phyloP scores from a whole-genome alignment of 2,797 vertebrate genomes.

The Smutsia temminckii region DNA sequence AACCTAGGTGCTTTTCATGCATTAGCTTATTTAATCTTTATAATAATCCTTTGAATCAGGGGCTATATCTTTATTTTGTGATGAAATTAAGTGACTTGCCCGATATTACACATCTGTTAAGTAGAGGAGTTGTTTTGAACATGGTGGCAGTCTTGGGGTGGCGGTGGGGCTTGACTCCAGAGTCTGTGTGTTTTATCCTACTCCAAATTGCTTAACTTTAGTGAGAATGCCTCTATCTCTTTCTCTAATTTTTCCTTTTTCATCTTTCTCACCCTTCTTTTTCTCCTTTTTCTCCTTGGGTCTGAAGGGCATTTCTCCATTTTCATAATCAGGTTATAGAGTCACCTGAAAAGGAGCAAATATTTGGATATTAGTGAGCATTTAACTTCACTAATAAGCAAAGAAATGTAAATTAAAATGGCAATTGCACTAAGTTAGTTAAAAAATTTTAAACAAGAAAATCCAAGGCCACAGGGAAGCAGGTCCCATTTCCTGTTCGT shows the following conservation, averaged over 20 bases:
- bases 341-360: background rate
- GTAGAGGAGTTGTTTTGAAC: background rate
- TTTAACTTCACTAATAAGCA: background rate
- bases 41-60: background rate
- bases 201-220: background rate
- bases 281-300: background rate
- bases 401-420: constrained; percentile 20
- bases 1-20: constrained; percentile 7
- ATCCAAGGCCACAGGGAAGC: background rate
- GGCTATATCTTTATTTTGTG: background rate
- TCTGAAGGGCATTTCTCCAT: background rate
- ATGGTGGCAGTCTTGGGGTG: background rate
- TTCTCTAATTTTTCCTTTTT: background rate
- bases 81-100: background rate
- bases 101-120: background rate
- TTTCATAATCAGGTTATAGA: constrained; percentile 28
- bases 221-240: background rate
- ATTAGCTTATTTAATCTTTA: background rate
- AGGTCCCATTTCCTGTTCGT: background rate
- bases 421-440: background rate
- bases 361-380: constrained; percentile 19
- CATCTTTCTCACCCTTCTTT: background rate
- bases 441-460: background rate
- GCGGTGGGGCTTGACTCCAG: background rate
- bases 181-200: background rate